A percentile compares a stretch with the other conserved stretches of the same genome.
Conservation (phyloP, 2,888 invertebrate species). For the Thera obeliscata region DNA sequence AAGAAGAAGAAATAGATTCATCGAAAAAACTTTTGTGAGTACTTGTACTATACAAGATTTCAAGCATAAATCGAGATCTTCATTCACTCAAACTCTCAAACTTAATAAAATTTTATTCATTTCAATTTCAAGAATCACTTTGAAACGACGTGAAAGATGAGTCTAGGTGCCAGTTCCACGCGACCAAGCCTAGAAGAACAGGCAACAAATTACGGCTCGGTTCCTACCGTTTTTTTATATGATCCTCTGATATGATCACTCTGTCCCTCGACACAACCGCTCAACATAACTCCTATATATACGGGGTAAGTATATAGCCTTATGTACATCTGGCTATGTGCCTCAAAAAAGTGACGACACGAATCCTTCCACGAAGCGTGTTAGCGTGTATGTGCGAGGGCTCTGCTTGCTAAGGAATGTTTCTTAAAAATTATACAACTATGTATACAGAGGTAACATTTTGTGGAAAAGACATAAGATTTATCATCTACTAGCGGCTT, state of each 20-base stretch:
- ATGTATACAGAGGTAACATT: conserved; percentile 3
- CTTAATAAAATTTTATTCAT: too few relatives aligned
- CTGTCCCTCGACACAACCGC: conserved; percentile 8
- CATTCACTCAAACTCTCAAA: background rate
- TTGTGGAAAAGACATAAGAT: conserved; percentile 1
- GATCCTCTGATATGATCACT: too few relatives aligned
- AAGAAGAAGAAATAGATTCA: too few relatives aligned
- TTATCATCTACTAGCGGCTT: too few relatives aligned
- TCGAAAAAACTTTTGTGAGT: background rate
- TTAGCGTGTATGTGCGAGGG: conserved; percentile 64
- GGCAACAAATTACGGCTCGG: too few relatives aligned
- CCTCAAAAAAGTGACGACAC: conserved; percentile 44
- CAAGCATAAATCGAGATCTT: conserved; percentile 22
- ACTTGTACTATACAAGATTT: conserved; percentile 17
- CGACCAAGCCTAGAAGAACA: too few relatives aligned
- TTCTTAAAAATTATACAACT: conserved; percentile 44
- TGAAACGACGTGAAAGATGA: too few relatives aligned
- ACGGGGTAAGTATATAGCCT: conserved; percentile 45
- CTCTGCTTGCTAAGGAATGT: conserved; percentile 43
- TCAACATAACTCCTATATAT: conserved; percentile 34
- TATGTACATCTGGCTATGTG: conserved; percentile 45
- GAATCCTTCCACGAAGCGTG: conserved; percentile 61
- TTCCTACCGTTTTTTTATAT: too few relatives aligned
- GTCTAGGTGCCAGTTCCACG: too few relatives aligned
- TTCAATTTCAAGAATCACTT: too few relatives aligned